Base-by-base conservation (phyloP, 1,140 invertebrate species). In the Anastrepha obliqua region DNA sequence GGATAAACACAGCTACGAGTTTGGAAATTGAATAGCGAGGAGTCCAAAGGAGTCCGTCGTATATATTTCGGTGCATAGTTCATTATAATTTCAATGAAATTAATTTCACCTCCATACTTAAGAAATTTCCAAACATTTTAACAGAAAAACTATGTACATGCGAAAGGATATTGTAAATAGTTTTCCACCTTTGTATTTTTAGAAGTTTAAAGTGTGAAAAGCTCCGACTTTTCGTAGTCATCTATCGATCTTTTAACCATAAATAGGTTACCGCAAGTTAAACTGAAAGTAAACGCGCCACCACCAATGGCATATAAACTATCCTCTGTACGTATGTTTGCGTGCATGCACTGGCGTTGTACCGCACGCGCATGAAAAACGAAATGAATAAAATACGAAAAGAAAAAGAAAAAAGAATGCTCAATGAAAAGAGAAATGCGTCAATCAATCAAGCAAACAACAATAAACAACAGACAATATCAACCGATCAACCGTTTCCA, bases 341-440 rank as follows among this genome's bases (percentile, higher is more conserved):
- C 9, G 51, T 9, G 11, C 11, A 55, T 55, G 11, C 2, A 55
- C 6, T 55, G 51, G 2, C 51, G 29, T 9, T 20, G 17, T 20
- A 51, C 13, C 11, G 74, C 8, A 20, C 2, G 39, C 47, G 44
- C 47, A 81, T 81, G 74, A 55, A 81, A 81, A 81, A 81, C 74
- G 74, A 81, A 81, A 81, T 58, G 47, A 81, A 20, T 9, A 8
- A 42, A 29, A 74, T 67, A 29, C 44, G 44, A n/a, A 4, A 74
- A 47, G 1, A 81, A 81, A 81, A 81, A 29, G 3, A 81, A 55
- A 81, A 55, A 55, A 81, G 55, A 55, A 51, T 8, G n/a, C 47
- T 13, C 17, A 81, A 81, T 29, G 74, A 55, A 81, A 81, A 81
- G 74, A 81, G 74, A 81, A 81, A 81, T 81, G 74, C 74, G 74